These are phyloP conservation scores for Neotoma lepida DNA, from an alignment of 2,113 vertebrate species.

Conservation along the genomic window DNA sequence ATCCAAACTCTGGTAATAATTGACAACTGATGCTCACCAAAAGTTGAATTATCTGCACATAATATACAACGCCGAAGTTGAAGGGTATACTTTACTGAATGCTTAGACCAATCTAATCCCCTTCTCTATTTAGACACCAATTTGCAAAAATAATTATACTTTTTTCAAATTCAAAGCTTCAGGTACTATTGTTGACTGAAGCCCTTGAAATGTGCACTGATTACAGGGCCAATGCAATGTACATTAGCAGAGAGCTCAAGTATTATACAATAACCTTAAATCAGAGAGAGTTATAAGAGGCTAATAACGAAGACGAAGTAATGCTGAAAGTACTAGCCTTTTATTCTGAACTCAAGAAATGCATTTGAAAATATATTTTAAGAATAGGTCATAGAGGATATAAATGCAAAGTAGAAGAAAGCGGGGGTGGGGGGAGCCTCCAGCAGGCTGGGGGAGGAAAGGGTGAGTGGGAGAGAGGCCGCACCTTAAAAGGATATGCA, in stretches of 20 bases:
- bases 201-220: constrained; percentile 72
- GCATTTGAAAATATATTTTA: constrained; percentile 70
- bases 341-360: constrained; percentile 75
- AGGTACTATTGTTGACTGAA: constrained; percentile 68
- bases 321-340: constrained; percentile 65
- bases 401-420: constrained; percentile 69
- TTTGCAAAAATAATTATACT: constrained; percentile 71
- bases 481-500: constrained; percentile 50
- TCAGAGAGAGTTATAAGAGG: constrained; percentile 52
- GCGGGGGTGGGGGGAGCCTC: background rate
- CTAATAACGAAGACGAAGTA: constrained; percentile 66
- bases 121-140: constrained; percentile 53
- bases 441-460: background rate
- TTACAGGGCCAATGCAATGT: constrained; percentile 54
- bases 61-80: background rate
- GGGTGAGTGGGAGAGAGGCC: background rate
- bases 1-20: constrained; percentile 58
- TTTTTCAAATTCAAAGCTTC: constrained; percentile 73
- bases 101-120: background rate
- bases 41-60: constrained; percentile 52
- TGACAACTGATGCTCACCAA: constrained; percentile 43
- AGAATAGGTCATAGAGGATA: constrained; percentile 72
- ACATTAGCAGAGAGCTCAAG: constrained; percentile 65
- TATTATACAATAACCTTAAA: constrained; percentile 70
- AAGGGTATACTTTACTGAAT: background rate